Conservation (phyloP, 2,113 vertebrate genomes). For the Pitta sordida region DNA sequence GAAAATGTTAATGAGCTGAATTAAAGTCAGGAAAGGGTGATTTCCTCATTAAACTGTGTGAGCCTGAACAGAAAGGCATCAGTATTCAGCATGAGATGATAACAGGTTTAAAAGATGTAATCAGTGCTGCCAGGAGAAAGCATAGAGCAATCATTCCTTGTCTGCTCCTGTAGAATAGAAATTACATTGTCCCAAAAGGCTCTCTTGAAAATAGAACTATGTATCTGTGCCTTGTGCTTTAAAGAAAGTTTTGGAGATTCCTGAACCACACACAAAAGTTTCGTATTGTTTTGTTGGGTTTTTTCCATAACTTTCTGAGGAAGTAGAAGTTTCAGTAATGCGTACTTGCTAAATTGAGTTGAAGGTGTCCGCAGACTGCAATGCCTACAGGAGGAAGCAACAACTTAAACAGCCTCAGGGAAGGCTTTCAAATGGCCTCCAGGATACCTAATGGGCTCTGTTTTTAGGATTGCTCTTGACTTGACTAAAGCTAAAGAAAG, state of each 20-base stretch:
- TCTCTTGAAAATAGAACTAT: background rate
- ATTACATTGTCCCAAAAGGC: background rate
- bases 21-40: background rate
- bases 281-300: background rate
- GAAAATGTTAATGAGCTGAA: background rate
- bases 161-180: background rate
- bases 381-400: background rate
- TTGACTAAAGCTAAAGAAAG: background rate
- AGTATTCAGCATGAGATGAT: background rate
- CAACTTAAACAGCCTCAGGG: background rate
- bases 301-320: background rate
- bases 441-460: background rate
- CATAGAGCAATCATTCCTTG: background rate
- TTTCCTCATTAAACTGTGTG: background rate
- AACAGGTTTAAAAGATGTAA: slow-evolving; percentile 16
- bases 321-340: background rate
- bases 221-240: background rate
- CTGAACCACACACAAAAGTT: background rate
- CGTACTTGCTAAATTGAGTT: background rate
- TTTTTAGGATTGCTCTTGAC: background rate
- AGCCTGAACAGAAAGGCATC: background rate
- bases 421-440: background rate
- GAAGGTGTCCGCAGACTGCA: background rate
- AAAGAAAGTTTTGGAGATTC: background rate
- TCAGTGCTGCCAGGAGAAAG: background rate